A percentile compares a stretch with the other conserved stretches of the same genome.
Conservation (phyloP, 2,888 invertebrate species). For the Hydrotaea cyrtoneurina region DNA sequence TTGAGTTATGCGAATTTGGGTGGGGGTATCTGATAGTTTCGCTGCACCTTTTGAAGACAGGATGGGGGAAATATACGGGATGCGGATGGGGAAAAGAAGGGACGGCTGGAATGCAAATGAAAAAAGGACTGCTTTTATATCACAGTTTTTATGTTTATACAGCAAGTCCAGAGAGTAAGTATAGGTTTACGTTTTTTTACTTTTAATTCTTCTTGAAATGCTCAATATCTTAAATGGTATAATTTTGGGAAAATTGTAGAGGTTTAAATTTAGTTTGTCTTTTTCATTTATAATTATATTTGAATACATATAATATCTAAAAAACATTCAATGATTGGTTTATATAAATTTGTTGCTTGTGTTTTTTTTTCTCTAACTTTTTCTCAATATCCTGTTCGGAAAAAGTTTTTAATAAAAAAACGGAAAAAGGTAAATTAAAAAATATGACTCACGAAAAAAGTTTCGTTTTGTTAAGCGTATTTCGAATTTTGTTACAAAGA, state of each 20-base stretch:
- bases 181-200: too few species aligned
- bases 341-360: slow-evolving; percentile 34
- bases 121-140: slow-evolving; percentile 61
- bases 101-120: neutral
- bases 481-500: slow-evolving; percentile 56
- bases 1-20: neutral
- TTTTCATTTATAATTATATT: neutral
- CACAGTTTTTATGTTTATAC: slow-evolving; percentile 62
- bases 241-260: slow-evolving; percentile 23
- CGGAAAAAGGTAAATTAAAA: slow-evolving; percentile 49
- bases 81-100: neutral
- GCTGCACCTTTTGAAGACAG: neutral
- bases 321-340: slow-evolving; percentile 56
- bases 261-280: neutral
- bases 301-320: slow-evolving; percentile 61
- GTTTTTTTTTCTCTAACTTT: neutral
- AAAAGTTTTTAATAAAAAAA: slow-evolving; percentile 27
- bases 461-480: slow-evolving; percentile 66
- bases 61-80: neutral
- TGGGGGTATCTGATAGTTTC: neutral
- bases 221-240: slow-evolving; percentile 21
- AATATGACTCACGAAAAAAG: slow-evolving; percentile 63
- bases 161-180: slow-evolving; percentile 50
- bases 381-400: slow-evolving; percentile 20
- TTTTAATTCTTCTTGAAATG: slow-evolving; percentile 16